Evolutionary conservation across 2,797 vertebrate genomes (phyloP).

Genomic region (Enteromius fasciolatus): DNA sequence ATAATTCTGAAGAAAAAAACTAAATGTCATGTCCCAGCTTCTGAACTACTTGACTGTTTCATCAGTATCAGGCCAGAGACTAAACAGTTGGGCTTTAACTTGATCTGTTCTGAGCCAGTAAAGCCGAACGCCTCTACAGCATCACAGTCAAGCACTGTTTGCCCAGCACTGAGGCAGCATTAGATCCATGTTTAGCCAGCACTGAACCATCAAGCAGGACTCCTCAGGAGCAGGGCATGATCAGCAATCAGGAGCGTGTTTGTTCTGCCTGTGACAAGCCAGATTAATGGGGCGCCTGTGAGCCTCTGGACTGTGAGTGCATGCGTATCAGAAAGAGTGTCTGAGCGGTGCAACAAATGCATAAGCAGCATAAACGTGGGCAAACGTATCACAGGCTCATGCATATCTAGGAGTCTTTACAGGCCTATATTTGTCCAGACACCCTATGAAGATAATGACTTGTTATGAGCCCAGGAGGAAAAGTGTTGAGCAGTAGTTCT

Average conservation of each 20-base stretch:
- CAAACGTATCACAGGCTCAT: neutral
- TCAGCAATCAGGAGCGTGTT: conserved; percentile 29
- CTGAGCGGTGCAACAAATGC: conserved; percentile 27
- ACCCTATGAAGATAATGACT: conserved; percentile 20
- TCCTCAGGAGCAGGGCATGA: conserved; percentile 28
- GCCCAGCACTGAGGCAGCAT: conserved; percentile 28
- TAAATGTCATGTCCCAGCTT: conserved; percentile 4
- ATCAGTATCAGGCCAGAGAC: conserved; percentile 7
- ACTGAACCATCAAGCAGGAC: conserved; percentile 13
- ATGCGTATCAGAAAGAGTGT: conserved; percentile 9
- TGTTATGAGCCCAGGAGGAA: conserved; percentile 18
- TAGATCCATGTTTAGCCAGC: conserved; percentile 39
- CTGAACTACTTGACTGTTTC: conserved; percentile 9
- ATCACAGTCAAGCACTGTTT: conserved; percentile 10
- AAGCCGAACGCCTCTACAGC: neutral
- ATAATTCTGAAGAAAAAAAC: too few species aligned
- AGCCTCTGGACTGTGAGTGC: conserved; percentile 23
- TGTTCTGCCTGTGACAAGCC: conserved; percentile 45
- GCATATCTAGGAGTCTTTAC: conserved; percentile 1
- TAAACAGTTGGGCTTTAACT: conserved; percentile 2
- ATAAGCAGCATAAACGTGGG: conserved; percentile 8
- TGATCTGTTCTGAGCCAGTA: conserved; percentile 6
- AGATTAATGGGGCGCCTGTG: conserved; percentile 49
- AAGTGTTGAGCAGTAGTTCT: conserved; percentile 33
- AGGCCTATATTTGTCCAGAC: conserved; percentile 15